Conservation (phyloP, 1,140 invertebrate genomes). For the Campodea augens region DNA sequence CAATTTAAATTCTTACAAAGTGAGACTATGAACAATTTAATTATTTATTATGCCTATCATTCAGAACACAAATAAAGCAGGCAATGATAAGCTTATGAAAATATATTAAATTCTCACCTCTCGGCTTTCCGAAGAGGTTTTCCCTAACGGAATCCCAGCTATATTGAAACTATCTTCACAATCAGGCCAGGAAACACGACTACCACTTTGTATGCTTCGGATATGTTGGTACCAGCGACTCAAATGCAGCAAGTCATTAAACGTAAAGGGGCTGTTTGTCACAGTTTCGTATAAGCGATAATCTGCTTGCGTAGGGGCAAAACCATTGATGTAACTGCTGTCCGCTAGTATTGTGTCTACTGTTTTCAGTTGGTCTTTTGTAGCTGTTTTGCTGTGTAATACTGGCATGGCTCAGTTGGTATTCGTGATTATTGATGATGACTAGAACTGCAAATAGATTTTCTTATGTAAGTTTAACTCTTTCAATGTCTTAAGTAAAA, state of each 20-base stretch:
- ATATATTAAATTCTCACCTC: conserved; percentile 11
- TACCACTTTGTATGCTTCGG: conserved; percentile 11
- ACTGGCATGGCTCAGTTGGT: no score
- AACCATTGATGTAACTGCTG: conserved; percentile 14
- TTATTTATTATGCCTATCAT: no score
- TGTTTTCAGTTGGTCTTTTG: conserved; percentile 5
- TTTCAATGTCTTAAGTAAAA: no score
- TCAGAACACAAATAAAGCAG: no score
- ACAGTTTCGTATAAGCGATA: conserved; percentile 11
- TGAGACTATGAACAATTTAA: no score
- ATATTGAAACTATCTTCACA: neutral
- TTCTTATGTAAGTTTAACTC: no score
- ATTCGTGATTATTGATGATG: no score
- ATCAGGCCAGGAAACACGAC: conserved; percentile 6
- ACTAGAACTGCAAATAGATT: no score
- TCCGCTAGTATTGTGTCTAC: conserved; percentile 11
- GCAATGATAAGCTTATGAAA: conserved; percentile 24
- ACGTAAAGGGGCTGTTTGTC: conserved; percentile 5
- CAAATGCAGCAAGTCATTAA: conserved; percentile 8
- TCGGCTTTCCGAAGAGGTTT: neutral
- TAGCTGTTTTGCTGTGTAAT: no score
- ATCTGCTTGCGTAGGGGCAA: conserved; percentile 13
- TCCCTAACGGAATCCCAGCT: neutral
- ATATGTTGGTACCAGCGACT: conserved; percentile 16
- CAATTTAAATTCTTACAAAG: no score